Base-by-base conservation (phyloP, 2,888 invertebrate species). In the Cephus runcator region DNA sequence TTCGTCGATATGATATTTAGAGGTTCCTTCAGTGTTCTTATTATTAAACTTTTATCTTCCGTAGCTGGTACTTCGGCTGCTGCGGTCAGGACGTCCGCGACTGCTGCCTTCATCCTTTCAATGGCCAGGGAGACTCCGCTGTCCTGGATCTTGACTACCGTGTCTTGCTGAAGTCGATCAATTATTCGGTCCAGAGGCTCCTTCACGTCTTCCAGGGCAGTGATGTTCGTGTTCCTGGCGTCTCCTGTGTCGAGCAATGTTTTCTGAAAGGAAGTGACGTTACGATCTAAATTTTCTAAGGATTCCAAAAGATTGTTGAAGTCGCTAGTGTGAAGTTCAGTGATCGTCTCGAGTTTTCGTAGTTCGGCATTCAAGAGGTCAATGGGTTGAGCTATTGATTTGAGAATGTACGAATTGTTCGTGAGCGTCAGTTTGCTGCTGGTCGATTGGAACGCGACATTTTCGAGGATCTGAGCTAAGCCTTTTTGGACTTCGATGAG, bases 401-500 rank as follows among this genome's bases (percentile, higher is more conserved):
- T 78, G 68, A 78, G 71, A 30, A 78, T 76, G 0, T 56, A 78
- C 4, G 78, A 75, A 73, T 78, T 78, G 31, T 78, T 78, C n/a
- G 33, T 56, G 73, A 75, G 75, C 3, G 78, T 78, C 12, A 78
- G 35, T 23, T 56, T 68, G 34, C 76, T 76, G 15, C 69, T 78
- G 4, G 73, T 75, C 35, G 78, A 78, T 69, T 78, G 78, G 33
- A 76, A 69, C 34, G 75, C 79, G 12, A 81, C 79, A 73, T 76
- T 81, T n/a, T 81, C 81, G 33, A 81, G 69, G 31, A 80, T 79
- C 69, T 78, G 73, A 35, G 79, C 79, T 34, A 81, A 69, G 2
- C 80, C 79, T 30, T 81, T 78, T 34, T 83, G 80, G 74, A 82
- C 81, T 23, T 79, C 82, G 31, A 78, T 77, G 15, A 79, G 69